phyloP scores from a whole-genome alignment of 2,113 vertebrate genomes.

The Sprattus sprattus region DNA sequence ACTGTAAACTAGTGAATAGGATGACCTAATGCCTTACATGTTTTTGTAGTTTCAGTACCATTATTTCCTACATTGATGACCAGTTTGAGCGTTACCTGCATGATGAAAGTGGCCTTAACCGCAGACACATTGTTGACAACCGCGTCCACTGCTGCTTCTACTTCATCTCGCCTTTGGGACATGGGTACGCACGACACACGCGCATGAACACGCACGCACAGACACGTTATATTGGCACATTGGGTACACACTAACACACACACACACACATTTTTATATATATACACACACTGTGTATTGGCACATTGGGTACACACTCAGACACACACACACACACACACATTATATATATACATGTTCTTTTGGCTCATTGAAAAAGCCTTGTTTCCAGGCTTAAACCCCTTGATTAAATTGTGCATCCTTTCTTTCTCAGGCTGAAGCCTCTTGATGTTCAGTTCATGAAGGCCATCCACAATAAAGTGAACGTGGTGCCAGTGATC shows the following conservation, averaged over 20 bases:
- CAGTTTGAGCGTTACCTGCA: slow-evolving; percentile 98
- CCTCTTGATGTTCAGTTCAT: slow-evolving; percentile 82
- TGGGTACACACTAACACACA: too few relatives aligned
- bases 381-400: background rate
- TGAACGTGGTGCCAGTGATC: slow-evolving; percentile 80
- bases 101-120: slow-evolving; percentile 94
- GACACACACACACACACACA: background rate
- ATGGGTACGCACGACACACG: slow-evolving; percentile 77
- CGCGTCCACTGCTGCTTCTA: slow-evolving; percentile 98
- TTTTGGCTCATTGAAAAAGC: background rate
- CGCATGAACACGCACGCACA: too few relatives aligned
- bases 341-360: too few relatives aligned
- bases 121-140: slow-evolving; percentile 94
- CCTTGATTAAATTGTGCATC: background rate
- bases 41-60: slow-evolving; percentile 87
- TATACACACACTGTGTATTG: too few relatives aligned
- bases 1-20: background rate
- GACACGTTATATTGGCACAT: too few relatives aligned
- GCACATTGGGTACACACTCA: too few relatives aligned
- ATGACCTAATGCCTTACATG: background rate
- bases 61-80: slow-evolving; percentile 96
- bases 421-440: slow-evolving; percentile 68
- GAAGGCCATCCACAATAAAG: slow-evolving; percentile 83
- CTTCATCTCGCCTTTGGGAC: slow-evolving; percentile 96
- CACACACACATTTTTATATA: too few relatives aligned